These are phyloP conservation scores for Gallirallus australis DNA, from an alignment of 2,797 vertebrate genomes.

Conservation along the genomic window DNA sequence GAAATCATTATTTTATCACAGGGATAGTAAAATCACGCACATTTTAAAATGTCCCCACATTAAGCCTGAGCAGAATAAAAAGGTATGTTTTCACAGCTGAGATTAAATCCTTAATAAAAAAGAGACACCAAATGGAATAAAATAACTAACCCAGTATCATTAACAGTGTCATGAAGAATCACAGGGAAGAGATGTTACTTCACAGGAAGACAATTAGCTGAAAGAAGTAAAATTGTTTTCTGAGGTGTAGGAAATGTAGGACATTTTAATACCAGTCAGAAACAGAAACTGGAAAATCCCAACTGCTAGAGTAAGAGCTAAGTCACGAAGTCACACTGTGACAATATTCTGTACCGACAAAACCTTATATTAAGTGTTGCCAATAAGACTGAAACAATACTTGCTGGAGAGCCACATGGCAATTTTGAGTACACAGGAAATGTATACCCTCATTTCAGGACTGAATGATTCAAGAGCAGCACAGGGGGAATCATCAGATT, in stretches of 20 bases:
- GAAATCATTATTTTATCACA: no score
- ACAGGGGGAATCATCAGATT: background rate
- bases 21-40: no score
- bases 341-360: background rate
- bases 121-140: background rate
- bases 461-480: background rate
- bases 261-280: background rate
- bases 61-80: no score
- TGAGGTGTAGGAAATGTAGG: background rate
- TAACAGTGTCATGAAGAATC: background rate
- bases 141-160: background rate
- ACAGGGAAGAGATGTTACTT: background rate
- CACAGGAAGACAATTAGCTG: background rate
- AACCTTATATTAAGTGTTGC: background rate
- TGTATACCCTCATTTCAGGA: background rate
- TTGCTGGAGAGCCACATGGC: background rate
- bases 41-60: no score
- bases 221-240: background rate
- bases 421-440: background rate
- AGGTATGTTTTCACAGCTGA: background rate
- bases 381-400: background rate
- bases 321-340: background rate
- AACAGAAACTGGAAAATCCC: background rate
- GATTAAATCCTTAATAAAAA: background rate
- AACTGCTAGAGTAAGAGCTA: background rate